A percentile compares a stretch with the other conserved stretches of the same genome.
These are phyloP conservation scores for Luffia ferchaultella DNA, from an alignment of 2,888 invertebrate species.

Conservation along the genomic window DNA sequence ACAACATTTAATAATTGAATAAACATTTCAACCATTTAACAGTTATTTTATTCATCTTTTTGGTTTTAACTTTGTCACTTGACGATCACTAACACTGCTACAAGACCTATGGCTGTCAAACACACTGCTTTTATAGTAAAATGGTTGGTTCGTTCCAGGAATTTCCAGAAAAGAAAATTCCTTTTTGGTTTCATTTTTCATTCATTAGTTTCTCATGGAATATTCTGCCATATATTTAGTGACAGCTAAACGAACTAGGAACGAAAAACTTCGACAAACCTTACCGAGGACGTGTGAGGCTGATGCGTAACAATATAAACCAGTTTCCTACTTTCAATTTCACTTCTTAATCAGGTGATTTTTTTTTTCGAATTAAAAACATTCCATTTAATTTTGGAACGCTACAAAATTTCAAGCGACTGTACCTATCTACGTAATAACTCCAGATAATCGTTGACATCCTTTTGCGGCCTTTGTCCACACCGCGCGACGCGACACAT, in stretches of 20 bases:
- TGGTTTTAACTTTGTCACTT: too few relatives aligned
- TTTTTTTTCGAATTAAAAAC: neutral
- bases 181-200: neutral
- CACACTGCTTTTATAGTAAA: neutral
- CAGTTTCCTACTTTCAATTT: neutral
- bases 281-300: neutral
- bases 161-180: neutral
- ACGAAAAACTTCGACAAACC: too few relatives aligned
- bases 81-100: too few relatives aligned
- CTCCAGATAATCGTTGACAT: conserved; percentile 45
- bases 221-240: too few relatives aligned
- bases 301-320: neutral
- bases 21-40: too few relatives aligned
- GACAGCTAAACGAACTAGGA: neutral
- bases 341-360: neutral
- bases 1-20: too few relatives aligned
- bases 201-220: neutral
- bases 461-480: conserved; percentile 19
- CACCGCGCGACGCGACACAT: neutral
- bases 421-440: conserved; percentile 24
- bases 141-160: neutral
- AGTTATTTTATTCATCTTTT: too few relatives aligned
- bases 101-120: too few relatives aligned
- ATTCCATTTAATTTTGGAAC: neutral
- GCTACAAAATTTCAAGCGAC: too few relatives aligned